These are phyloP conservation scores for Mola mola DNA, from an alignment of 2,113 vertebrate species.

Conservation along the genomic window DNA sequence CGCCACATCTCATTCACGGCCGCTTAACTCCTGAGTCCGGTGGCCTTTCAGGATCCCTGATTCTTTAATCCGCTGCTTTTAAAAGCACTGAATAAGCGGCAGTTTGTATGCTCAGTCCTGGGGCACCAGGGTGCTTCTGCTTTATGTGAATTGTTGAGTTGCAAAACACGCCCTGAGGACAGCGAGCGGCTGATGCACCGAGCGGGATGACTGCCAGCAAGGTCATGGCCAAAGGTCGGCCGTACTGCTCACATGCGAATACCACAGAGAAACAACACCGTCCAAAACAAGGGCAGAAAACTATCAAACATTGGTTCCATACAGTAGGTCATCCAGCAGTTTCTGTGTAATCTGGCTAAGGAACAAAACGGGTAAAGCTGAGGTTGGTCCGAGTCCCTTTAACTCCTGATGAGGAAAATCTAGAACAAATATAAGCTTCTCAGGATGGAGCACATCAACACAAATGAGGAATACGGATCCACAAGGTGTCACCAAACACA, in stretches of 20 bases:
- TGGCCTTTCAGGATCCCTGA: conserved; percentile 55
- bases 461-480: too few relatives aligned
- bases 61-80: conserved; percentile 67
- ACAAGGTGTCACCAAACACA: too few relatives aligned
- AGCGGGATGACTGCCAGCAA: conserved; percentile 28
- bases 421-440: too few relatives aligned
- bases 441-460: too few relatives aligned
- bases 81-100: conserved; percentile 48
- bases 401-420: too few relatives aligned
- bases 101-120: conserved; percentile 36
- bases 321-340: too few relatives aligned
- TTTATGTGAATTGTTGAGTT: conserved; percentile 61
- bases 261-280: not conserved
- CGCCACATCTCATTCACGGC: conserved; percentile 65
- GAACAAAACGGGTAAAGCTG: too few relatives aligned
- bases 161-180: conserved; percentile 45
- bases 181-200: not conserved
- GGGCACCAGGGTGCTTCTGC: conserved; percentile 31
- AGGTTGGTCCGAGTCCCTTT: too few relatives aligned
- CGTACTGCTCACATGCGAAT: conserved; percentile 4
- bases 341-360: too few relatives aligned
- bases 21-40: conserved; percentile 62
- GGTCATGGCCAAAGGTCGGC: conserved; percentile 47
- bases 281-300: too few relatives aligned
- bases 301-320: too few relatives aligned